Percentiles rank a stretch among this genome's conserved stretches.
These are phyloP conservation scores for Dissostichus mawsoni DNA, from an alignment of 2,113 vertebrate species.

Conservation along the genomic window DNA sequence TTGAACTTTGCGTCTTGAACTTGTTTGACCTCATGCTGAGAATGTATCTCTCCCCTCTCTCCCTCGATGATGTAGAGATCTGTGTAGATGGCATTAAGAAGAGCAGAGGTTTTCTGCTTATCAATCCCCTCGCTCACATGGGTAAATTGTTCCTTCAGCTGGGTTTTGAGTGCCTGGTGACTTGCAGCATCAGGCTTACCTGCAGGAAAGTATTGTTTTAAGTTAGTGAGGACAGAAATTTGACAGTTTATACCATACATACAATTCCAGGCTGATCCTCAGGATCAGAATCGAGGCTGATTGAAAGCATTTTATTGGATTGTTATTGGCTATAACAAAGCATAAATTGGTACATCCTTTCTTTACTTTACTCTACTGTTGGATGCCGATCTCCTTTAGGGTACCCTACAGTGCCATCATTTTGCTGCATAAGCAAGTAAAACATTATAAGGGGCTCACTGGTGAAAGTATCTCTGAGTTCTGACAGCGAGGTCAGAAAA, in stretches of 20 bases:
- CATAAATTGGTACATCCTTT: no score
- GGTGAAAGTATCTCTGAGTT: not conserved
- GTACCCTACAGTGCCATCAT: no score
- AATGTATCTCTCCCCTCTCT: constrained; percentile 24
- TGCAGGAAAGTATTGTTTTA: not conserved
- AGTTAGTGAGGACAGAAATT: not conserved
- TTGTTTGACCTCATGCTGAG: not conserved
- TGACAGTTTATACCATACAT: not conserved
- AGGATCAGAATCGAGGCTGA: no score
- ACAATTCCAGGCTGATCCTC: no score
- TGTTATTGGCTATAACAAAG: no score
- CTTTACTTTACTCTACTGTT: no score
- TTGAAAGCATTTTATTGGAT: no score
- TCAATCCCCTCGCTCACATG: constrained; percentile 43
- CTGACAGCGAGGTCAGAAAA: not conserved
- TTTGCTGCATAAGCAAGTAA: no score
- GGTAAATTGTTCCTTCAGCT: constrained; percentile 30
- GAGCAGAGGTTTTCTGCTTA: constrained; percentile 15
- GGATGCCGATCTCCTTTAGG: no score
- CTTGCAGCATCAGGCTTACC: constrained; percentile 17
- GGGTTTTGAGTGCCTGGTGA: constrained; percentile 26
- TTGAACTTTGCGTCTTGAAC: constrained; percentile 30
- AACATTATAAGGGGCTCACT: not conserved
- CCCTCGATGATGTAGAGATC: constrained; percentile 60
- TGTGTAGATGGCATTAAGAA: constrained; percentile 57